Conservation (phyloP, 2,113 vertebrate genomes). For the Echinops telfairi region DNA sequence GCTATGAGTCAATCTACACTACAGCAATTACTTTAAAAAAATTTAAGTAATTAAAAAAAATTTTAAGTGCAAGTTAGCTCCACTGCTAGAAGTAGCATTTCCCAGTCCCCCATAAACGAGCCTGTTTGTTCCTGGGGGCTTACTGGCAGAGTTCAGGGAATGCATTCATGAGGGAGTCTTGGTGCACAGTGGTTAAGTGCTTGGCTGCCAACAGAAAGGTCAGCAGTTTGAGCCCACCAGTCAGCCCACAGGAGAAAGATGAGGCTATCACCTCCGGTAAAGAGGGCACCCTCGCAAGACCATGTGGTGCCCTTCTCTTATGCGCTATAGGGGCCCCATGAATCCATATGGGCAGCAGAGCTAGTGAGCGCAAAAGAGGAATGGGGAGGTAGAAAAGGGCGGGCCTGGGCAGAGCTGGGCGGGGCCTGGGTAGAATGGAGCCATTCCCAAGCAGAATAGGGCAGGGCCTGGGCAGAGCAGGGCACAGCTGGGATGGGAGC, state of each 20-base stretch:
- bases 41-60: too few species aligned
- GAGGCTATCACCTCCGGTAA: background rate
- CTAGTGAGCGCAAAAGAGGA: background rate
- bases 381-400: background rate
- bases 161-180: background rate
- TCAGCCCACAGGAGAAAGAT: background rate
- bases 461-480: too few species aligned
- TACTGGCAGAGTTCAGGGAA: background rate
- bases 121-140: background rate
- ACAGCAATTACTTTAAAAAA: too few species aligned
- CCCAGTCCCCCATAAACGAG: background rate
- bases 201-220: background rate
- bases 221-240: background rate
- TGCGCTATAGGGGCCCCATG: background rate
- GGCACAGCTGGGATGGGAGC: background rate
- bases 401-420: background rate
- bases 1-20: too few species aligned
- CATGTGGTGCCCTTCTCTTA: background rate
- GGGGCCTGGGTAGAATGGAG: too few species aligned
- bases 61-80: background rate
- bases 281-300: background rate
- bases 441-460: too few species aligned
- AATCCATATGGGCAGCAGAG: background rate
- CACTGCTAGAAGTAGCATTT: rapidly evolving
- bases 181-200: background rate